These are phyloP conservation scores for Germaria angustata DNA, from an alignment of 2,888 invertebrate species.

Conservation along the genomic window DNA sequence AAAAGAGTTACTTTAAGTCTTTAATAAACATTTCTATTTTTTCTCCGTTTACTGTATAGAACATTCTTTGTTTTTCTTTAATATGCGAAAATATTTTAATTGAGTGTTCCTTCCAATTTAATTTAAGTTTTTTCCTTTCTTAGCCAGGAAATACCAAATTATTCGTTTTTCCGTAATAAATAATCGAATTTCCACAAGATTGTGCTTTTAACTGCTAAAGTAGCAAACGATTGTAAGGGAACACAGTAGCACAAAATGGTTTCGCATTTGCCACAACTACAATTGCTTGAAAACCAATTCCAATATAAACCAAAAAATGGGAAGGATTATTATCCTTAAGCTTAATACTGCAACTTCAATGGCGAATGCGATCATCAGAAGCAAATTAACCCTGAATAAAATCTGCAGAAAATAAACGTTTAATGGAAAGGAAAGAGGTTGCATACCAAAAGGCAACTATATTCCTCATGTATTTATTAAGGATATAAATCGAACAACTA, in stretches of 20 bases:
- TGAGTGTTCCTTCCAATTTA: constrained; percentile 31
- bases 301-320: background rate
- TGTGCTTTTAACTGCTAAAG: constrained; percentile 41
- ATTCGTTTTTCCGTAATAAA: constrained; percentile 70
- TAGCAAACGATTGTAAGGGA: background rate
- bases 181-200: constrained; percentile 76
- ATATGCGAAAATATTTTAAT: constrained; percentile 3
- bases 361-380: constrained; percentile 54
- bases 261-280: background rate
- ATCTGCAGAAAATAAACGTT: background rate
- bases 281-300: background rate
- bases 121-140: background rate
- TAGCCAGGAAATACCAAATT: constrained; percentile 72
- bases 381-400: constrained; percentile 58
- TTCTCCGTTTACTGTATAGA: too few relatives aligned
- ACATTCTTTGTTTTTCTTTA: background rate
- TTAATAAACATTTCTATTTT: too few relatives aligned
- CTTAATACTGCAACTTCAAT: constrained; percentile 27
- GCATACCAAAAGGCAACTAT: background rate
- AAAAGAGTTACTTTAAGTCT: too few relatives aligned
- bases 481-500: constrained; percentile 1
- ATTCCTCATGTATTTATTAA: constrained; percentile 25
- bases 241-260: background rate
- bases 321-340: background rate
- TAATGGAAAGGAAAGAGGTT: constrained; percentile 2